A percentile compares a stretch with the other conserved stretches of the same genome.
phyloP scores from a whole-genome alignment of 1,140 invertebrate species.

The Caenorhabditis remanei region DNA sequence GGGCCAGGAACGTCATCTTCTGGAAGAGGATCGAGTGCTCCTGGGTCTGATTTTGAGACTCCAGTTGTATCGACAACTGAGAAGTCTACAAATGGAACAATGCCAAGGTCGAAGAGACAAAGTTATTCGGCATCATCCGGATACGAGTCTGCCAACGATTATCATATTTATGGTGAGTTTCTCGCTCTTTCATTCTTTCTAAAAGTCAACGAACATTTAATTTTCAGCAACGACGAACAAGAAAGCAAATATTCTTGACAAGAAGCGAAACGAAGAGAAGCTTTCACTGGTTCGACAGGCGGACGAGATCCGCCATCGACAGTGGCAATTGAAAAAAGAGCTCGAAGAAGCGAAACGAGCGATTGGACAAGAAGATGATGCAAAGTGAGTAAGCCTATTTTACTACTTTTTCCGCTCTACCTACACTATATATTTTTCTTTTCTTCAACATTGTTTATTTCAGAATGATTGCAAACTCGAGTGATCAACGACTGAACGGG shows the following conservation, averaged over 20 bases:
- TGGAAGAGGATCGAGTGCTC: conserved; percentile 59
- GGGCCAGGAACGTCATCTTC: conserved; percentile 49
- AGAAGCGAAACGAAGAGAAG: conserved; percentile 49
- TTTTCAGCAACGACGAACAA: conserved; percentile 39
- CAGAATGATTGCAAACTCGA: conserved; percentile 38
- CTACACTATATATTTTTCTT: neutral
- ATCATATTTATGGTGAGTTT: conserved; percentile 38
- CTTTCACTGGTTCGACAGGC: conserved; percentile 23
- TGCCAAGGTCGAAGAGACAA: conserved; percentile 57
- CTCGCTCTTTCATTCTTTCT: neutral
- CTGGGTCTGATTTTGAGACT: conserved; percentile 52
- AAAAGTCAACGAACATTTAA: neutral
- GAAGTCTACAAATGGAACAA: conserved; percentile 19
- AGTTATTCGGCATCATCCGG: conserved; percentile 65
- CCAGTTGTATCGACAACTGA: conserved; percentile 1
- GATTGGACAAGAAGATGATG: conserved; percentile 55
- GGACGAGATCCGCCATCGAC: conserved; percentile 42
- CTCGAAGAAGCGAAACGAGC: conserved; percentile 39
- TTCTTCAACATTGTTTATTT: neutral
- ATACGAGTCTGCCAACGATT: conserved; percentile 58
- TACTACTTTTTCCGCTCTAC: neutral
- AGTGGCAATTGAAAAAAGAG: conserved; percentile 45
- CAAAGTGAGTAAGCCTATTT: conserved; percentile 17
- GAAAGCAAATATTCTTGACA: conserved; percentile 35
- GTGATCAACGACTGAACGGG: conserved; percentile 37